Evolutionary conservation across 2,888 invertebrate genomes (phyloP).

Genomic region (Drosophila quinaria): DNA sequence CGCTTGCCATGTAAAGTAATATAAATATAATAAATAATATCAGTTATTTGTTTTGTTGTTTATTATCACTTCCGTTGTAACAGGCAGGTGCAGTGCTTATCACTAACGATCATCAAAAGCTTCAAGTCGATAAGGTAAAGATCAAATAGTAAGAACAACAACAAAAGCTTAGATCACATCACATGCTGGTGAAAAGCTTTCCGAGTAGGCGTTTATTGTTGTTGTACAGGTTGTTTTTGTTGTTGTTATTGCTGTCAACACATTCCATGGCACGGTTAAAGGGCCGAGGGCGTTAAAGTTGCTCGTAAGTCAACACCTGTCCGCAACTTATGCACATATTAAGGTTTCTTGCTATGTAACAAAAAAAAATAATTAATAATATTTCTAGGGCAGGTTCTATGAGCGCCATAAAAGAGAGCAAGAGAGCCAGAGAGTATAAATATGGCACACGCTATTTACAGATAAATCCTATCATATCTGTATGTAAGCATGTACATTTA

Average conservation of each 20-base stretch:
- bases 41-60: conserved; percentile 1
- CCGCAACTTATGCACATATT: conserved; percentile 43
- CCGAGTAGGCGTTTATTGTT: conserved; percentile 37
- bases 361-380: conserved; percentile 7
- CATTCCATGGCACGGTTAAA: conserved; percentile 35
- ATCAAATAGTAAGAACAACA: conserved; percentile 40
- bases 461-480: conserved; percentile 45
- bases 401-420: background rate
- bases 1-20: background rate
- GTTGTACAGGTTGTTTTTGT: conserved; percentile 19
- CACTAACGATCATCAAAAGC: conserved; percentile 29
- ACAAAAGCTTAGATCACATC: conserved; percentile 33
- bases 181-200: conserved; percentile 47
- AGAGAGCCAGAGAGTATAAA: conserved; percentile 18
- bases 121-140: conserved; percentile 39
- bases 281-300: conserved; percentile 63
- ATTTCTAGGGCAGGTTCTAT: conserved; percentile 69
- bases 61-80: conserved; percentile 4
- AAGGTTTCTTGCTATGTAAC: conserved; percentile 38
- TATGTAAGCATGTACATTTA: conserved; percentile 21
- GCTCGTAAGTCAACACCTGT: conserved; percentile 63
- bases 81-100: background rate
- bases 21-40: conserved; percentile 20
- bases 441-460: conserved; percentile 42
- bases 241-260: conserved; percentile 31